Evolutionary conservation across 2,113 vertebrate species (phyloP).

Genomic region (Melanotaenia duboulayi): DNA sequence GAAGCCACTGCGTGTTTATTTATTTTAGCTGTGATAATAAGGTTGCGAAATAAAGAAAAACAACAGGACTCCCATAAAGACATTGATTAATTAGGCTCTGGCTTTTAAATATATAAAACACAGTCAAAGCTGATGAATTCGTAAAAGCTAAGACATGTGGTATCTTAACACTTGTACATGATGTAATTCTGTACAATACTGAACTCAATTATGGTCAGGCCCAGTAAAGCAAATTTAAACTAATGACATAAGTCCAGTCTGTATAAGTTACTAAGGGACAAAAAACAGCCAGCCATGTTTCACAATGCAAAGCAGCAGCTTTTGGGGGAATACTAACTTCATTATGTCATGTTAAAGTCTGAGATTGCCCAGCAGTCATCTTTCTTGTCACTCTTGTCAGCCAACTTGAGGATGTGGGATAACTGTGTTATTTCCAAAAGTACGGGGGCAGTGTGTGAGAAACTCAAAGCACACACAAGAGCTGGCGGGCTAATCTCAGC

Average conservation of each 20-base stretch:
- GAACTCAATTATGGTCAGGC: conserved; percentile 7
- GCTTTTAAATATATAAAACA: conserved; percentile 29
- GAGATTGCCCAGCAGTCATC: conserved; percentile 69
- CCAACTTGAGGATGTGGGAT: conserved; percentile 77
- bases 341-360: conserved; percentile 65
- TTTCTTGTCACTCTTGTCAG: conserved; percentile 76
- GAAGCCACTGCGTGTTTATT: conserved; percentile 3
- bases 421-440: conserved; percentile 76
- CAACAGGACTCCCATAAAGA: conserved; percentile 27
- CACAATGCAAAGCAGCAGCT: conserved; percentile 3
- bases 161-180: not conserved
- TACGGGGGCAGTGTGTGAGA: conserved; percentile 77
- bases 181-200: conserved; percentile 11
- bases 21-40: not conserved
- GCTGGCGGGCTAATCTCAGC: conserved; percentile 83
- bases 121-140: conserved; percentile 23
- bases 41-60: conserved; percentile 24
- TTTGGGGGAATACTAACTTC: conserved; percentile 55
- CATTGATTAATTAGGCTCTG: conserved; percentile 16
- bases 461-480: conserved; percentile 80
- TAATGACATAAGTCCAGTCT: not conserved
- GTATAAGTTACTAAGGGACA: conserved; percentile 6
- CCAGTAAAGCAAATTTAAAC: not conserved
- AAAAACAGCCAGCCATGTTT: conserved; percentile 39
- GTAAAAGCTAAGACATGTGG: not conserved